Evolutionary conservation across 2,113 vertebrate species (phyloP).

Genomic region (Gasterosteus aculeatus): DNA sequence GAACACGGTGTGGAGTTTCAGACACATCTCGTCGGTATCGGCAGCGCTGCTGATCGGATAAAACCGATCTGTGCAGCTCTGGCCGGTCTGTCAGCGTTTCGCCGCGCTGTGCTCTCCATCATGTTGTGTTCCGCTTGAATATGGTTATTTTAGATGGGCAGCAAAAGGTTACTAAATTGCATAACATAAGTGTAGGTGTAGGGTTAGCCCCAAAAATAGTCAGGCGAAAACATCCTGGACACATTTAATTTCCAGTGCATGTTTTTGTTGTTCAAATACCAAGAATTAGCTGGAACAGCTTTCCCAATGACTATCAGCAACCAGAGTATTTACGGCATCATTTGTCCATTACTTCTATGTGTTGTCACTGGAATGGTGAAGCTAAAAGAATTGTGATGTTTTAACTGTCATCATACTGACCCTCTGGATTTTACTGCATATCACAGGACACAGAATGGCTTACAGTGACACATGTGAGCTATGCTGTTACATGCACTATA

Average conservation of each 20-base stretch:
- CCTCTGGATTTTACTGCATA: neutral
- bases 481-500: neutral
- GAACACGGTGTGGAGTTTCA: neutral
- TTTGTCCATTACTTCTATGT: neutral
- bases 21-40: constrained; percentile 8
- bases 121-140: constrained; percentile 2
- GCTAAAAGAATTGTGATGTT: neutral
- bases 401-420: neutral
- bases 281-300: neutral
- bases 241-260: neutral
- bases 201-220: constrained; percentile 41
- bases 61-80: constrained; percentile 23
- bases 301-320: neutral
- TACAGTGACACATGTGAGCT: neutral
- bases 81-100: constrained; percentile 13
- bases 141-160: constrained; percentile 33
- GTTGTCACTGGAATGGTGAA: neutral
- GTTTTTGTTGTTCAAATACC: constrained; percentile 6
- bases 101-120: constrained; percentile 21
- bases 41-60: neutral
- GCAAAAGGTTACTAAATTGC: constrained; percentile 47
- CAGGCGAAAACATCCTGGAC: neutral
- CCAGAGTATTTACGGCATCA: neutral
- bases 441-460: neutral
- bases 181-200: constrained; percentile 30